These are phyloP conservation scores for Amiota communis DNA, from an alignment of 2,888 invertebrate species.

Conservation along the genomic window DNA sequence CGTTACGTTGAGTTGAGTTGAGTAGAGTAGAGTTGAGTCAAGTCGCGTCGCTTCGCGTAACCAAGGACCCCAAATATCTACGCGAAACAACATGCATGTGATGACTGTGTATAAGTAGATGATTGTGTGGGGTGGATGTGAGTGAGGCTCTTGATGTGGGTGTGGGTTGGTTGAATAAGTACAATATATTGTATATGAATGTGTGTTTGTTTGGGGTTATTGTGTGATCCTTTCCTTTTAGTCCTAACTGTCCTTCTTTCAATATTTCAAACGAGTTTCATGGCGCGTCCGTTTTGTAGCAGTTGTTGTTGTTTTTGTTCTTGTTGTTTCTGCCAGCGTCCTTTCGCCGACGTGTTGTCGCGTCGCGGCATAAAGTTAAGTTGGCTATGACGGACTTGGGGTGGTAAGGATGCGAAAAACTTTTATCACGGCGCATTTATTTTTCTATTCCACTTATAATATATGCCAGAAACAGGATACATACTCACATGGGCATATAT, in stretches of 20 bases:
- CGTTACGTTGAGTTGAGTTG: too few relatives aligned
- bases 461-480: conserved; percentile 71
- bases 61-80: conserved; percentile 67
- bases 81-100: conserved; percentile 54
- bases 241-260: conserved; percentile 69
- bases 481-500: conserved; percentile 62
- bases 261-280: conserved; percentile 69
- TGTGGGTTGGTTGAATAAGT: conserved; percentile 31
- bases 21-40: too few relatives aligned
- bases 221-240: conserved; percentile 66
- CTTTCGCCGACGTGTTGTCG: conserved; percentile 51
- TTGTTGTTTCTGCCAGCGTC: conserved; percentile 32
- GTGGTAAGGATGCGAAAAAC: conserved; percentile 44
- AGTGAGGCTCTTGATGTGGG: conserved; percentile 39
- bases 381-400: conserved; percentile 38
- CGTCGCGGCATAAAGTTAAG: conserved; percentile 43
- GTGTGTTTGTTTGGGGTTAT: conserved; percentile 56
- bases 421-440: conserved; percentile 69
- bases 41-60: conserved; percentile 47
- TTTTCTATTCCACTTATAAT: conserved; percentile 70
- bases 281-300: conserved; percentile 63
- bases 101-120: conserved; percentile 17
- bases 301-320: conserved; percentile 40
- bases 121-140: conserved; percentile 19
- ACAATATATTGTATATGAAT: conserved; percentile 36